Evolutionary conservation across 53 echinoderm and acorn worm species (phyloP), one percentile per base, ranked within the genome.

Genomic region (Mesocentrotus franciscanus): DNA sequence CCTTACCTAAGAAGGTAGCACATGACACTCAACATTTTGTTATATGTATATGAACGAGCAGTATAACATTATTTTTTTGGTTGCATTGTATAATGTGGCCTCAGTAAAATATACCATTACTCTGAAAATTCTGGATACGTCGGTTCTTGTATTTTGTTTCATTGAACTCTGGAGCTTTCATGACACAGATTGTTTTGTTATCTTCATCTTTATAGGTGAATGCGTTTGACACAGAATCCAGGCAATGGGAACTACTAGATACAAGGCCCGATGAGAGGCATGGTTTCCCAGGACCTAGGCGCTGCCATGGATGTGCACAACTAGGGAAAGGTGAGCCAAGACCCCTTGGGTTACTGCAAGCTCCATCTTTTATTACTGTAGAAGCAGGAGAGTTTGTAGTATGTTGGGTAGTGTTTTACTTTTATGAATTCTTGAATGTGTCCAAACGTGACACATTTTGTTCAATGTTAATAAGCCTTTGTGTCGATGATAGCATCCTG

Each of bases 301-400:
- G 99, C 61, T 99, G 99, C 59, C 98, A 98, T 90, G 97, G 99
- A 24, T 97, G 98, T 92, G 56, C 90, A 36, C 90, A 94, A 56
- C 72, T 95, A 90, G 79, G 36, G 39, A 95, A 72, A 55, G 79
- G 79, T 90, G 71, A 90, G 85, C 29, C 61, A 61, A 61, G 8
- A 62, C n/a, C 14, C 30, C 16, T 33, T 14, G 10, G 0, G 2
- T 75, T 75, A 24, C 71, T n/a, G 10, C 71, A 71, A 71, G 27
- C 26, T 71, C 10, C 71, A 71, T 71, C 26, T 71, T 71, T 26
- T n/a, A 70, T 70, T 70, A 70, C 70, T 70, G 22, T 61, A 18
- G 61, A 14, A 13, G 61, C 20, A 64, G 64, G 16, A 49, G 64
- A 64, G 14, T 61, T 61, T 9, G 49, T 64, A 64, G 49, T 49